Base-by-base conservation (phyloP, 2,888 invertebrate genomes). In the Chymomyza caudatula region DNA sequence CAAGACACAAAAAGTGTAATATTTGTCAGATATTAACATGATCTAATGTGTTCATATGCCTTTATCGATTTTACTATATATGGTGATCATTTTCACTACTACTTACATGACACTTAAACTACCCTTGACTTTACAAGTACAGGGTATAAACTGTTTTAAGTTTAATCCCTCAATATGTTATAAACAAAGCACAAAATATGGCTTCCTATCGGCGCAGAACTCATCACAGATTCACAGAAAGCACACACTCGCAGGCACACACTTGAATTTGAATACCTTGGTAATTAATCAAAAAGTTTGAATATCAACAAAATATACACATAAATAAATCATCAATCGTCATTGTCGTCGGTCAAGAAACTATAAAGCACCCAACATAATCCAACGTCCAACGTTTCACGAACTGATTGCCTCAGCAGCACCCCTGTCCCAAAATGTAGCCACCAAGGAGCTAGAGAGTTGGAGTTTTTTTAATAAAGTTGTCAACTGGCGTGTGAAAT, bases 271-370 rank as follows among this genome's bases (percentile, higher is more conserved):
- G 80, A 82, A 82, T 82, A 78, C 73, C 83, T 66, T 76, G 78
- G 76, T 85, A 85, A 82, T 82, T 85, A 82, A 82, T 82, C 85
- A 82, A 78, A 81, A 76, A 37, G 15, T 13, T 47, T 49, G 69
- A 63, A 75, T 71, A 73, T 75, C 67, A 61, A 67, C 73, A 74
- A 67, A 62, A 75, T 37, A 11, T 37, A 65, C 70, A 73, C 67
- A 70, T 76, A 78, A 73, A 84, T 84, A 80, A 80, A 84, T 80
- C 79, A 81, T 73, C 71, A 68, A 84, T 80, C 74, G 81, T 84
- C 79, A 78, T 75, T 81, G 76, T 81, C 69, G 58, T 63, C 80
- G 82, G 82, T 82, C 82, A 82, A 82, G 83, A 78, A 85, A 85
- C 82, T 82, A 80, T 82, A 83, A 83, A 82, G 82, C 82, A 77